Evolutionary conservation across 2,113 vertebrate species (phyloP).

Genomic region (Manacus vitellinus): DNA sequence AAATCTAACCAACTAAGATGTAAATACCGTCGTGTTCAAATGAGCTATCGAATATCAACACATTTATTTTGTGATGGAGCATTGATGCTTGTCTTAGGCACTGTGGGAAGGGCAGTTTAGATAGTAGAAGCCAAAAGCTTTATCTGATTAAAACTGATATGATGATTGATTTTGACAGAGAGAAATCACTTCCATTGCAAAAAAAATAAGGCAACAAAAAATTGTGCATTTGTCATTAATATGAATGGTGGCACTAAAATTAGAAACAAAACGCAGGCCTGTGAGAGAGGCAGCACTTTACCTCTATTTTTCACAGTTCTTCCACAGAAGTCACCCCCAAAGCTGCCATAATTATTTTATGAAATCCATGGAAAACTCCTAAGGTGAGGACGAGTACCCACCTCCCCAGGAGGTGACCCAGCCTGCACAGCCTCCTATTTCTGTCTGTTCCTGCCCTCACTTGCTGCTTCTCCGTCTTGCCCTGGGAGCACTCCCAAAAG

Average conservation of each 20-base stretch:
- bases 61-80: conserved; percentile 58
- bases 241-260: not conserved
- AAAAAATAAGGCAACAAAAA: conserved; percentile 7
- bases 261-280: not conserved
- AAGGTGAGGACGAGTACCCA: not conserved
- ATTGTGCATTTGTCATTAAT: not conserved
- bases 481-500: not conserved
- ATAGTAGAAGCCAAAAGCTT: conserved; percentile 69
- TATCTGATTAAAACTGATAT: conserved; percentile 73
- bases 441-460: not conserved
- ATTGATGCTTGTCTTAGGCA: conserved; percentile 64
- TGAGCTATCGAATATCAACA: conserved; percentile 76
- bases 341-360: not conserved
- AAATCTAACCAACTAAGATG: conserved; percentile 74
- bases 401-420: not conserved
- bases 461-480: not conserved
- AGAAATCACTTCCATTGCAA: conserved; percentile 66
- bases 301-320: not conserved
- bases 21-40: conserved; percentile 73
- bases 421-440: not conserved
- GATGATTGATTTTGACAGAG: conserved; percentile 75
- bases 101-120: conserved; percentile 73
- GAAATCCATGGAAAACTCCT: not conserved
- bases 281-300: not conserved
- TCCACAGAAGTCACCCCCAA: not conserved